phyloP scores from a whole-genome alignment of 2,113 vertebrate genomes.

The Pterocles burchelli region DNA sequence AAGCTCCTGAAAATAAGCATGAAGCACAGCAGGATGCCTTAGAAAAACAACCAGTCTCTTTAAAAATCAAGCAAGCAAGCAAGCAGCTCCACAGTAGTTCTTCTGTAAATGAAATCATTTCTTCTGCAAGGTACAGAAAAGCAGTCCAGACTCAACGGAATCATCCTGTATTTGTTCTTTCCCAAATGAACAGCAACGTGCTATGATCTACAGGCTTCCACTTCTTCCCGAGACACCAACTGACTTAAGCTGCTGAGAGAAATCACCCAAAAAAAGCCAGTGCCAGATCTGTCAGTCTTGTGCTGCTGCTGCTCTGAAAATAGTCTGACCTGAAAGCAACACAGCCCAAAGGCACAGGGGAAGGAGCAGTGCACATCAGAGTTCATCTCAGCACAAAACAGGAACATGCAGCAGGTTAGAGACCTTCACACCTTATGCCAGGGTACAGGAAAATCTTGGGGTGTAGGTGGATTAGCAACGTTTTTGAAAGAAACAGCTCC shows the following conservation, averaged over 20 bases:
- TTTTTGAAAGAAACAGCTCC: not conserved
- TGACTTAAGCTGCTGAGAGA: not conserved
- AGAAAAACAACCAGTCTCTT: not conserved
- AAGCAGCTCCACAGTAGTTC: not conserved
- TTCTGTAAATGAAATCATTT: fast-evolving
- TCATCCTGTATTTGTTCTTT: not conserved
- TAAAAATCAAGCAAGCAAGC: fast-evolving
- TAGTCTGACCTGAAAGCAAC: not conserved
- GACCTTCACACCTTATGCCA: fast-evolving
- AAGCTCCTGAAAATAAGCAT: not conserved
- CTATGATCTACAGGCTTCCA: not conserved
- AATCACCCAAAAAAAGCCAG: not conserved
- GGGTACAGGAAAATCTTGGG: not conserved
- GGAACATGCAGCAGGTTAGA: not conserved
- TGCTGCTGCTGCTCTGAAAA: conserved; percentile 17
- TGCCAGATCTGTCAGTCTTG: not conserved
- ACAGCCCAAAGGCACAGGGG: not conserved
- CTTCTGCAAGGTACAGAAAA: not conserved
- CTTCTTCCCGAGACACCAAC: not conserved
- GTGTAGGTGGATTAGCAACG: not conserved
- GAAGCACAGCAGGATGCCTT: not conserved
- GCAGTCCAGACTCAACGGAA: not conserved
- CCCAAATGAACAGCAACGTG: fast-evolving
- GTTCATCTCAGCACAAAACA: not conserved
- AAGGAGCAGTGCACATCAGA: not conserved